Conservation (phyloP, 2,113 vertebrate species). For the Cyanistes caeruleus region DNA sequence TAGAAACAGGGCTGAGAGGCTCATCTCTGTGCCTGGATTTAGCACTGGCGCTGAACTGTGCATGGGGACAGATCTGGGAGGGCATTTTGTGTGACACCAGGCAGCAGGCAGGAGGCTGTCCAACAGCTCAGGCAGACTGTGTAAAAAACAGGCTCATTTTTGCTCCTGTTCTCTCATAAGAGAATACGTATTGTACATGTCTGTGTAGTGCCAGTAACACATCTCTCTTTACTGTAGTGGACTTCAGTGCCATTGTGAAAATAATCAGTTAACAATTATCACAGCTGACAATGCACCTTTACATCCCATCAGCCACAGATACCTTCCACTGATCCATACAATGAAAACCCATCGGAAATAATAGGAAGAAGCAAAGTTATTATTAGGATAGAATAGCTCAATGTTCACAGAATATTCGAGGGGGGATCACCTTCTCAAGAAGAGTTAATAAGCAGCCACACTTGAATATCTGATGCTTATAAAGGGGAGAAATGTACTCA, state of each 20-base stretch:
- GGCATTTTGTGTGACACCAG: accelerated
- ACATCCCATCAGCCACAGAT: not conserved
- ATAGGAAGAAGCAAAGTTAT: not conserved
- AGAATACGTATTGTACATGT: not conserved
- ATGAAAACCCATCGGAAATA: not conserved
- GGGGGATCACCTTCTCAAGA: not conserved
- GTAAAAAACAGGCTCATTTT: not conserved
- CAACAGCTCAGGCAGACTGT: not conserved
- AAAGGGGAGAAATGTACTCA: not conserved
- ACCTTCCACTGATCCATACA: not conserved
- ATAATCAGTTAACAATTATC: not conserved
- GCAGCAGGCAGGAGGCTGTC: not conserved
- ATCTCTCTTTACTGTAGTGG: not conserved
- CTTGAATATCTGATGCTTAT: slow-evolving; percentile 5
- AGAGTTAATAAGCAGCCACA: slow-evolving; percentile 9
- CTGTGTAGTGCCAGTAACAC: not conserved
- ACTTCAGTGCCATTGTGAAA: not conserved
- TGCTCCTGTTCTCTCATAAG: not conserved
- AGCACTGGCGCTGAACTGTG: accelerated
- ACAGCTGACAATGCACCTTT: not conserved
- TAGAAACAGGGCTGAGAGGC: not conserved
- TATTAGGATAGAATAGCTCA: not conserved
- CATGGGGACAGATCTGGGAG: accelerated
- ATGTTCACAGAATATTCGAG: not conserved
- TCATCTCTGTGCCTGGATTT: not conserved